Percentiles rank a stretch among this genome's conserved stretches.
Evolutionary conservation across 2,888 invertebrate species (phyloP).

Genomic region (Clivina fossor): DNA sequence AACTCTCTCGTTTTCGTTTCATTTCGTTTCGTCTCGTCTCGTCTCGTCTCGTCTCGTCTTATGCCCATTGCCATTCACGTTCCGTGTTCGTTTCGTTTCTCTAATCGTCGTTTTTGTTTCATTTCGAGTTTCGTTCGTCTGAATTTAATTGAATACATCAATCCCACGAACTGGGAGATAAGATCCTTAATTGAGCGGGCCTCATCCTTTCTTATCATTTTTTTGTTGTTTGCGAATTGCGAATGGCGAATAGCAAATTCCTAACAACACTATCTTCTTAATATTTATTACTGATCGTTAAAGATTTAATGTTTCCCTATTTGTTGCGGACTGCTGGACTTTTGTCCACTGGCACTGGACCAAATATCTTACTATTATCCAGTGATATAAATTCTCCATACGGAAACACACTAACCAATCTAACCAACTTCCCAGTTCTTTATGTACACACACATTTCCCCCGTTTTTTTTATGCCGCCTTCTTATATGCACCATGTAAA

Average conservation of each 20-base stretch:
- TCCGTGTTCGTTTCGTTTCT: background rate
- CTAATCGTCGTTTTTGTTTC: background rate
- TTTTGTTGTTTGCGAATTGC: conserved; percentile 5
- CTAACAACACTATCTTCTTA: background rate
- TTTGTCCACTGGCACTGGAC: background rate
- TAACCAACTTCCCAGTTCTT: no score
- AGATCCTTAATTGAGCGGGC: no score
- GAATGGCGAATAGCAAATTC: no score
- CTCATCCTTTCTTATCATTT: conserved; percentile 10
- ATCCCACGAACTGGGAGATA: conserved; percentile 5
- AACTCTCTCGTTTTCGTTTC: background rate
- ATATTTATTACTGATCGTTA: conserved; percentile 9
- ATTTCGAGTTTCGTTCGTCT: conserved; percentile 9
- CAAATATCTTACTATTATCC: background rate
- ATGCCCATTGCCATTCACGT: background rate
- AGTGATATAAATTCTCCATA: no score
- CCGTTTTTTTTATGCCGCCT: no score
- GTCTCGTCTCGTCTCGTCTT: no score
- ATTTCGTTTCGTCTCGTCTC: no score
- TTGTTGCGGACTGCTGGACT: conserved; percentile 9
- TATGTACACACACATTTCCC: no score
- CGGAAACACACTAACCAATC: no score
- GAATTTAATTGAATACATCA: conserved; percentile 20
- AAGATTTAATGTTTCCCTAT: background rate
- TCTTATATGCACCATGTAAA: no score